phyloP scores from a whole-genome alignment of 2,797 vertebrate genomes.

The Spondyliosoma cantharus region DNA sequence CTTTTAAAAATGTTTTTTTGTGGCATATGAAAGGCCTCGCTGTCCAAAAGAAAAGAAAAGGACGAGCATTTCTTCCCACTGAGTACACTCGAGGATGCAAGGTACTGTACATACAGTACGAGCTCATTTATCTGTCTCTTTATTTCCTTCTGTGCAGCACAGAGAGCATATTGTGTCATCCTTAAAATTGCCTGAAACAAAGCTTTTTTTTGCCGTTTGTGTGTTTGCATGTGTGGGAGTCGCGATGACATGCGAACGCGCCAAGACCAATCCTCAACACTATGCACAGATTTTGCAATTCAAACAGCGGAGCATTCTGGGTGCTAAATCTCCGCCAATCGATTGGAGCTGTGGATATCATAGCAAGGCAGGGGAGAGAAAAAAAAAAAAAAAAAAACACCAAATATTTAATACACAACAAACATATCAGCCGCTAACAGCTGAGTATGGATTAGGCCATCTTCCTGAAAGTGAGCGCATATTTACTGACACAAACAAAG shows the following conservation, averaged over 20 bases:
- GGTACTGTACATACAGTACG: slow-evolving; percentile 32
- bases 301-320: slow-evolving; percentile 80
- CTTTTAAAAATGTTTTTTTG: slow-evolving; percentile 40
- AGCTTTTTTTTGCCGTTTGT: slow-evolving; percentile 26
- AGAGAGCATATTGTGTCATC: slow-evolving; percentile 56
- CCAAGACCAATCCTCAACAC: slow-evolving; percentile 72
- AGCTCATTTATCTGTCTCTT: slow-evolving; percentile 47
- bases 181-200: slow-evolving; percentile 58
- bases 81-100: slow-evolving; percentile 8
- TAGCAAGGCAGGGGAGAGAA: slow-evolving; percentile 53
- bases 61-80: slow-evolving; percentile 21
- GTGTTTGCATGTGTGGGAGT: slow-evolving; percentile 58
- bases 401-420: slow-evolving; percentile 75
- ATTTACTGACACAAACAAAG: slow-evolving; percentile 74
- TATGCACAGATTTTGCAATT: slow-evolving; percentile 78
- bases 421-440: slow-evolving; percentile 77
- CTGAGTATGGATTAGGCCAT: slow-evolving; percentile 75
- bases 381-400: slow-evolving; percentile 36
- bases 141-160: slow-evolving; percentile 39
- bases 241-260: slow-evolving; percentile 29
- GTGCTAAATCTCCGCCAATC: slow-evolving; percentile 80
- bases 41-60: slow-evolving; percentile 26
- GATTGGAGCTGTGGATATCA: slow-evolving; percentile 79
- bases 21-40: slow-evolving; percentile 41
- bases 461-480: slow-evolving; percentile 75